Evolutionary conservation across 2,797 vertebrate species (phyloP), one percentile per base, ranked within the genome.

Genomic region (Tolypeutes matacus): DNA sequence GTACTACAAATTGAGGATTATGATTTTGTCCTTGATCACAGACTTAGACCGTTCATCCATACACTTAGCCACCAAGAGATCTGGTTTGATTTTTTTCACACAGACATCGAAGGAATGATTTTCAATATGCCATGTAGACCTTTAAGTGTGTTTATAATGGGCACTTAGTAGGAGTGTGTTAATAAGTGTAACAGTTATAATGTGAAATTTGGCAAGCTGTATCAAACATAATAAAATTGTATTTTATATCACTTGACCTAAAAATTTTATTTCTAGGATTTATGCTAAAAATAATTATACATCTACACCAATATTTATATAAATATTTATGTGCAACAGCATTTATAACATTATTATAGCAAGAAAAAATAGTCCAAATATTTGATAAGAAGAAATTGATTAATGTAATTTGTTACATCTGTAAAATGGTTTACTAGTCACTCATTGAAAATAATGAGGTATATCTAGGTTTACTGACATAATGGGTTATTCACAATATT

Each of bases 341-440:
- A 75, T 86, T 81, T 53, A 86, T 67, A 75, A 65, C 17, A 78
- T 29, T 36, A 39, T 84, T 83, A 62, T 6, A 80, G 20, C 15
- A 87, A 86, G 53, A 70, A 93, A 39, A 96, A 23, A 23, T 64
- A 75, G 34, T 90, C 20, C 78, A 94, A 88, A 90, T 78, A 75
- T 17, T 39, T 83, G 15, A 75, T 75, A 62, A 82, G 25, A 89
- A 77, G 11, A 46, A 46, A 46, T 46, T 46, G 11, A 46, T 46
- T 46, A 46, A 11, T 46, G 46, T 46, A 46, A 83, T 85, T 73
- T 80, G 39, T 86, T 94, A 70, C 0, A 46, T 86, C 46, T 13
- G 9, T 60, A 49, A 91, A 69, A 69, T 78, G 36, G 7, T 91
- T 36, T 76, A 86, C 8, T 51, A 56, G 25, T 36, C n/a, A 89